Base-by-base conservation (phyloP, 2,797 vertebrate genomes). In the Sebastes diploproa region DNA sequence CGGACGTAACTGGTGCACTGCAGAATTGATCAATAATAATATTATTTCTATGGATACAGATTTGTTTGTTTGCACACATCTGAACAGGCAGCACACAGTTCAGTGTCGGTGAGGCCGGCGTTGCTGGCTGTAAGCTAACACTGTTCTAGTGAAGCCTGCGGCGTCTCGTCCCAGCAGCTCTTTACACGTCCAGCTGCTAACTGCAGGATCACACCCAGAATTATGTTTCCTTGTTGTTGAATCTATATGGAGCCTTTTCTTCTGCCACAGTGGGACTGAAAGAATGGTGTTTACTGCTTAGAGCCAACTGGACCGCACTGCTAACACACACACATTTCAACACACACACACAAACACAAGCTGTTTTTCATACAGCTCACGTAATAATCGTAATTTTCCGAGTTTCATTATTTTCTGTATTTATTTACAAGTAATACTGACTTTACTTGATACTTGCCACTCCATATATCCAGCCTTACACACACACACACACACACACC, bases 201-300 rank as follows among this genome's bases (percentile, higher is more conserved):
- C 88, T 67, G 62, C 81, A 70, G 79, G 72, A 90, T 90, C 87
- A 87, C 42, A 87, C 77, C 65, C 80, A 79, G 75, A 85, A 75
- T 83, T 86, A 71, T 72, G 78, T 86, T 89, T 89, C 89, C 81
- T 88, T 76, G 89, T 89, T 92, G 88, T 81, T 91, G 79, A 76
- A 76, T 84, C 82, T 89, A 88, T 90, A 89, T 91, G 87, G 78
- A 85, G 87, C 78, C 86, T 88, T 93, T 89, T 90, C 78, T 89
- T 77, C 86, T 86, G 87, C 92, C 90, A 71, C 92, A 83, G 83
- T 70, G 86, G 89, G 85, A 88, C 85, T 82, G 34, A 69, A 92
- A 93, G 95, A 96, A 96, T 95, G 95, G 94, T 95, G 96, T 96
- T 96, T 96, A 96, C 95, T 94, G 94, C 93, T 85, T 67, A 16